These are phyloP conservation scores for Empis livida DNA, from an alignment of 2,888 invertebrate species.

Conservation along the genomic window DNA sequence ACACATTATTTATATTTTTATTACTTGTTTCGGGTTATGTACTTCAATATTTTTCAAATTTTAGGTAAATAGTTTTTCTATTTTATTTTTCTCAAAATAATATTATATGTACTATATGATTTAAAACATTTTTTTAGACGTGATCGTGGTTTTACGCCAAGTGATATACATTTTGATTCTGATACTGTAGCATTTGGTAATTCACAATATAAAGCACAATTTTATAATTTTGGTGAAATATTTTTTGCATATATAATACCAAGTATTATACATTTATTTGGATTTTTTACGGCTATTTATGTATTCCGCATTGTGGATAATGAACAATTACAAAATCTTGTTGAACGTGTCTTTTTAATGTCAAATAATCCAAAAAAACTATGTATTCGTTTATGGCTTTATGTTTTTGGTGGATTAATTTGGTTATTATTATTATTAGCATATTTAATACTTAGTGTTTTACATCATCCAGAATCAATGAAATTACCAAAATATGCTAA, in stretches of 20 bases:
- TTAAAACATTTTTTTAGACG: slow-evolving; percentile 17
- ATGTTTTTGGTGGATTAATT: slow-evolving; percentile 51
- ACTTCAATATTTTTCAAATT: slow-evolving; percentile 67
- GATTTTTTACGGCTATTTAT: slow-evolving; percentile 59
- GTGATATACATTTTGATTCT: background rate
- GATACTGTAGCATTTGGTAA: slow-evolving; percentile 5
- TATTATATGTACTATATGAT: too few species aligned
- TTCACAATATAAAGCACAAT: slow-evolving; percentile 27
- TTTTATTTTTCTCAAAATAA: too few species aligned
- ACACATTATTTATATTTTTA: slow-evolving; percentile 52
- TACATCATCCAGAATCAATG: background rate
- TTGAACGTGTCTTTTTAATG: slow-evolving; percentile 68
- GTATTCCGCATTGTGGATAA: slow-evolving; percentile 65
- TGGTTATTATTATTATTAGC: slow-evolving; percentile 58
- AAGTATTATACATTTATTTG: slow-evolving; percentile 54
- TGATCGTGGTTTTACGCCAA: slow-evolving; percentile 27
- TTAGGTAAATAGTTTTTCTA: slow-evolving; percentile 45
- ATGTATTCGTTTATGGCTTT: slow-evolving; percentile 58
- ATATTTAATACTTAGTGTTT: slow-evolving; percentile 40
- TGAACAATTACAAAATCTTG: slow-evolving; percentile 68
- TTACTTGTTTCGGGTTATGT: slow-evolving; percentile 59
- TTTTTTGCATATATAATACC: slow-evolving; percentile 62
- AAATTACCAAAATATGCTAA: too few species aligned
- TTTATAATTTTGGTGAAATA: slow-evolving; percentile 50
- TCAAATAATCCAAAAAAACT: slow-evolving; percentile 56